Conservation (phyloP, 2,888 invertebrate species). For the Lysandra coridon region DNA sequence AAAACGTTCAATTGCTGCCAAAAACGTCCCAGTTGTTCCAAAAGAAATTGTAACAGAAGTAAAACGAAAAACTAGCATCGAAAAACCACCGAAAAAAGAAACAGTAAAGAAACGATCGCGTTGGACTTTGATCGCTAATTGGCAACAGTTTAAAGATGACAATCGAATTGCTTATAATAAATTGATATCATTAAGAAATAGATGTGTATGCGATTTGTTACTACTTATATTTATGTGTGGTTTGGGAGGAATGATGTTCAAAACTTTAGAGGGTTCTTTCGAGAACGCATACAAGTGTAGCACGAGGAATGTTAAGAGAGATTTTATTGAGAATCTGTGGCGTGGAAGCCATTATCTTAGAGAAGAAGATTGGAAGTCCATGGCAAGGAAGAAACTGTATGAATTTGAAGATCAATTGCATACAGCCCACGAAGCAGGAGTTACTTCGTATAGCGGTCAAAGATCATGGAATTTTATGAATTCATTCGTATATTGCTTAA, state of each 20-base stretch:
- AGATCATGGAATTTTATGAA: slow-evolving; percentile 94
- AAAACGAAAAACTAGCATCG: slow-evolving; percentile 45
- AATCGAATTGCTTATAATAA: slow-evolving; percentile 78
- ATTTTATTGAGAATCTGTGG: slow-evolving; percentile 92
- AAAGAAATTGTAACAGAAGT: slow-evolving; percentile 39
- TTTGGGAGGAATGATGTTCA: slow-evolving; percentile 89
- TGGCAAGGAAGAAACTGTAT: slow-evolving; percentile 88
- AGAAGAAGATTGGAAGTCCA: slow-evolving; percentile 94
- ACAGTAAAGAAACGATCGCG: slow-evolving; percentile 53
- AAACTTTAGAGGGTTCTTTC: slow-evolving; percentile 90
- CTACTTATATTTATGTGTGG: slow-evolving; percentile 87
- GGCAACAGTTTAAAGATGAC: slow-evolving; percentile 80
- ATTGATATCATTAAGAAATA: slow-evolving; percentile 81
- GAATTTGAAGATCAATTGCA: slow-evolving; percentile 93
- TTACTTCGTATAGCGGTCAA: slow-evolving; percentile 91
- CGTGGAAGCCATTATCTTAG: slow-evolving; percentile 88
- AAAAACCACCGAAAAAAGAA: slow-evolving; percentile 42
- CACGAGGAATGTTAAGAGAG: slow-evolving; percentile 91
- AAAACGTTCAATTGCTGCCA: slow-evolving; percentile 56
- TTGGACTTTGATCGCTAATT: slow-evolving; percentile 72
- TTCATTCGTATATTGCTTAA: slow-evolving; percentile 91
- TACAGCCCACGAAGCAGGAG: slow-evolving; percentile 90
- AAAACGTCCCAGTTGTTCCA: slow-evolving; percentile 46
- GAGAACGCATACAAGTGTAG: slow-evolving; percentile 94
- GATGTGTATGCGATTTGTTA: slow-evolving; percentile 85